Conservation (phyloP, 2,888 invertebrate genomes). For the Ophioninae sp. region DNA sequence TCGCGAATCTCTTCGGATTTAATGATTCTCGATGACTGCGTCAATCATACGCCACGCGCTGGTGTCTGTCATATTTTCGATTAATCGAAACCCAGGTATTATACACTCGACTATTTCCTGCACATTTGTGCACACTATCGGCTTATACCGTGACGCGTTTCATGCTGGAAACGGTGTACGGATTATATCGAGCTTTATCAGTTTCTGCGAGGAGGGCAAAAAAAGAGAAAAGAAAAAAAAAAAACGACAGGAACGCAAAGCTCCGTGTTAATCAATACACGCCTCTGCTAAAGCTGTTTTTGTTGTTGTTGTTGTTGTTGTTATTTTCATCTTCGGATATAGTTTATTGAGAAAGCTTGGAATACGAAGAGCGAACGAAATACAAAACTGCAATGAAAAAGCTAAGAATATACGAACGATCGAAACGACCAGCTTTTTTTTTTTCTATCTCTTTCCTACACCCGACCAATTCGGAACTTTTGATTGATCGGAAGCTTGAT, state of each 20-base stretch:
- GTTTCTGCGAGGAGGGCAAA: conserved; percentile 13
- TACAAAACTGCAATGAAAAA: conserved; percentile 63
- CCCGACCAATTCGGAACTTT: background rate
- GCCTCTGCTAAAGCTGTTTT: conserved; percentile 12
- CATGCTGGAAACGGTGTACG: background rate
- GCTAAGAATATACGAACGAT: conserved; percentile 68
- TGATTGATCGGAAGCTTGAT: conserved; percentile 12
- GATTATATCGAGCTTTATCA: conserved; percentile 49
- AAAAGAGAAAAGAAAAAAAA: conserved; percentile 21
- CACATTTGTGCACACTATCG: conserved; percentile 21
- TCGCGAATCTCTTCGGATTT: background rate
- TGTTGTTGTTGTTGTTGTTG: conserved; percentile 22
- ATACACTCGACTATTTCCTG: conserved; percentile 32
- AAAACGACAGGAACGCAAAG: conserved; percentile 27
- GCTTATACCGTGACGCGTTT: background rate
- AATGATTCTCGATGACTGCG: background rate
- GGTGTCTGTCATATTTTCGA: conserved; percentile 28
- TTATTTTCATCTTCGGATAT: conserved; percentile 44
- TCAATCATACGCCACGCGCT: background rate
- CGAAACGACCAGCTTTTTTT: conserved; percentile 9
- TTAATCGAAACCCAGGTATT: conserved; percentile 37
- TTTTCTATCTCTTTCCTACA: background rate
- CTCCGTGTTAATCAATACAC: conserved; percentile 54
- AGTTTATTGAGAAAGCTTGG: conserved; percentile 44
- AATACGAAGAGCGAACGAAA: conserved; percentile 62